phyloP scores from a whole-genome alignment of 1,140 invertebrate genomes.

The Temnothorax curvispinosus region DNA sequence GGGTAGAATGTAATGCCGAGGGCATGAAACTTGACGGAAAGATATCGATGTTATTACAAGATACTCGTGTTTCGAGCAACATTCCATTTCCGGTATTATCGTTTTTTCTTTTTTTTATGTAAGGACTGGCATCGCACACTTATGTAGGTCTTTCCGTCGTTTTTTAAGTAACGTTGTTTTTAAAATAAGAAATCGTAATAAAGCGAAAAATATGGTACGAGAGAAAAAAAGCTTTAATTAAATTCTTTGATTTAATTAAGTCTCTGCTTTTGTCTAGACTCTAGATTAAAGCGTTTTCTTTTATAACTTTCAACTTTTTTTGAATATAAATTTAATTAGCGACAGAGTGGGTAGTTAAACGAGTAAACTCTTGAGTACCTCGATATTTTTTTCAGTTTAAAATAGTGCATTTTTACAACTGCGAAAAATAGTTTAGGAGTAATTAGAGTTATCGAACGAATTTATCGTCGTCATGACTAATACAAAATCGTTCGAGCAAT shows the following conservation, averaged over 20 bases:
- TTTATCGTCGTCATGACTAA: not conserved
- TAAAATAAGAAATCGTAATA: not conserved
- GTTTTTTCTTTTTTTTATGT: not conserved
- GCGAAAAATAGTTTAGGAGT: not conserved
- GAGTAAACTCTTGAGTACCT: not conserved
- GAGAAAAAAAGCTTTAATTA: not conserved
- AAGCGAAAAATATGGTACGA: not conserved
- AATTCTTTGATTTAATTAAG: not conserved
- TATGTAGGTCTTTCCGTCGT: not conserved
- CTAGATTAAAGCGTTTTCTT: not conserved
- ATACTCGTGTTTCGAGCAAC: constrained; percentile 35
- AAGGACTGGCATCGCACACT: not conserved
- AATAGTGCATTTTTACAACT: not conserved
- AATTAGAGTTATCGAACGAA: constrained; percentile 21
- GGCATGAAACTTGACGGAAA: constrained; percentile 28
- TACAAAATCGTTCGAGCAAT: constrained; percentile 12
- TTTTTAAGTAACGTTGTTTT: not conserved
- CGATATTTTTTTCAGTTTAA: not conserved
- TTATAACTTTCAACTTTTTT: not conserved
- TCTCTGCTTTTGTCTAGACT: not conserved
- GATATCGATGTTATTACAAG: constrained; percentile 29
- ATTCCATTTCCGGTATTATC: constrained; percentile 27
- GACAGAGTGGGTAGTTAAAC: not conserved
- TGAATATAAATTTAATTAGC: constrained; percentile 1
- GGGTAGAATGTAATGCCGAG: constrained; percentile 10